These are phyloP conservation scores for Huso huso DNA, from an alignment of 2,797 vertebrate genomes.

Conservation along the genomic window DNA sequence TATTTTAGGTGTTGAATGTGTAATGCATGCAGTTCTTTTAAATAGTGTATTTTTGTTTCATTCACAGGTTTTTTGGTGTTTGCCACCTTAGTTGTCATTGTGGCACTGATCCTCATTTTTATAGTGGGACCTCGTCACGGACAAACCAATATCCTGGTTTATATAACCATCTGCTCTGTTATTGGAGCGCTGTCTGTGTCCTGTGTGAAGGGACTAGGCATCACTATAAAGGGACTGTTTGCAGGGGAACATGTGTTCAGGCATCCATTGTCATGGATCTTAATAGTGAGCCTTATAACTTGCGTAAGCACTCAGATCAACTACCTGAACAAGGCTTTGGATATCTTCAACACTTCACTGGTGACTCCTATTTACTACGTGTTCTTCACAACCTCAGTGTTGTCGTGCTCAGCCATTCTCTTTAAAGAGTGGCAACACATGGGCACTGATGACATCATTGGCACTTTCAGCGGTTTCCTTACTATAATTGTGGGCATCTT, in stretches of 20 bases:
- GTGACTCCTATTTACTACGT: constrained; percentile 98
- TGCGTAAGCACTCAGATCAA: constrained; percentile 98
- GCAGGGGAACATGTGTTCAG: constrained; percentile 64
- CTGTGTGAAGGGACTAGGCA: constrained; percentile 94
- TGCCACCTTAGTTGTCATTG: constrained; percentile 79
- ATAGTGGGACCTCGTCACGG: constrained; percentile 88
- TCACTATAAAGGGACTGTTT: constrained; percentile 86
- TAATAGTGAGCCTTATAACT: constrained; percentile 77
- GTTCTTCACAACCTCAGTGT: constrained; percentile 93
- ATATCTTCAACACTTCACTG: constrained; percentile 98
- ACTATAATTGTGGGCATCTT: constrained; percentile 98
- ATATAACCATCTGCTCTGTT: constrained; percentile 96
- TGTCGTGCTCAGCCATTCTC: constrained; percentile 91
- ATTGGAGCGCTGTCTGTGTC: constrained; percentile 93
- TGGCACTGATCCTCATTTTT: constrained; percentile 87
- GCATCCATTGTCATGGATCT: constrained; percentile 77
- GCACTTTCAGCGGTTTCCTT: constrained; percentile 88
- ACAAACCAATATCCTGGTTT: constrained; percentile 93
- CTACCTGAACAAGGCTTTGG: constrained; percentile 95
- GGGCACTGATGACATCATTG: constrained; percentile 78
- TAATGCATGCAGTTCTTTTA: too few species aligned
- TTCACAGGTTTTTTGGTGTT: constrained; percentile 80
- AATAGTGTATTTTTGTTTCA: too few species aligned
- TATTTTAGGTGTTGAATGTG: too few species aligned
- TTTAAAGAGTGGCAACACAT: constrained; percentile 97